phyloP scores from a whole-genome alignment of 2,888 invertebrate species.

The Ochropleura leucogaster region DNA sequence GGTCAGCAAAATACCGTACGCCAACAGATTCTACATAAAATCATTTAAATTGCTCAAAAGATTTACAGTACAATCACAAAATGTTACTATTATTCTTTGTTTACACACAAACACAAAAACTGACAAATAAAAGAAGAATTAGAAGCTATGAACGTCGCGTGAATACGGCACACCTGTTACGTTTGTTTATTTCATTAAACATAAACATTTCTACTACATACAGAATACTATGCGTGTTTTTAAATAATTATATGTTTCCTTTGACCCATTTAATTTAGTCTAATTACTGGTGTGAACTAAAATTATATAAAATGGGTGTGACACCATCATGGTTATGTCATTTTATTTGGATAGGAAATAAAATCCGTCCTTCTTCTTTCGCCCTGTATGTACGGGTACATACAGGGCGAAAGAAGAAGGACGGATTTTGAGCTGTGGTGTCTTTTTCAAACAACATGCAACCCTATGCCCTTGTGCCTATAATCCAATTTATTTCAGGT shows the following conservation, averaged over 20 bases:
- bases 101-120: conserved; percentile 49
- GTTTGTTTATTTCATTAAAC: conserved; percentile 43
- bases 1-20: neutral
- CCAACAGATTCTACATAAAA: conserved; percentile 44
- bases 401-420: too few species aligned
- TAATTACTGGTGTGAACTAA: neutral
- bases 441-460: too few species aligned
- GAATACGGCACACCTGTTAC: conserved; percentile 60
- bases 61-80: conserved; percentile 59
- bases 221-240: conserved; percentile 23
- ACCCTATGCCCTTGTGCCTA: neutral
- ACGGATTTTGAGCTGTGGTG: too few species aligned
- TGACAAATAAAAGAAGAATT: conserved; percentile 69
- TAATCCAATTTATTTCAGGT: neutral
- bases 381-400: too few species aligned
- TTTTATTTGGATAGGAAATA: too few species aligned
- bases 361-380: too few species aligned
- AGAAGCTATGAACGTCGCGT: conserved; percentile 60
- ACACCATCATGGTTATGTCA: neutral
- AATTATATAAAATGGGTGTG: neutral
- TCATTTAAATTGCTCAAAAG: conserved; percentile 44
- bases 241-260: conserved; percentile 12
- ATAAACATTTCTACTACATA: conserved; percentile 10
- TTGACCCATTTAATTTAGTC: conserved; percentile 24
- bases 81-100: conserved; percentile 50